Conservation (phyloP, 2,888 invertebrate species). For the Eucera pruinosa region DNA sequence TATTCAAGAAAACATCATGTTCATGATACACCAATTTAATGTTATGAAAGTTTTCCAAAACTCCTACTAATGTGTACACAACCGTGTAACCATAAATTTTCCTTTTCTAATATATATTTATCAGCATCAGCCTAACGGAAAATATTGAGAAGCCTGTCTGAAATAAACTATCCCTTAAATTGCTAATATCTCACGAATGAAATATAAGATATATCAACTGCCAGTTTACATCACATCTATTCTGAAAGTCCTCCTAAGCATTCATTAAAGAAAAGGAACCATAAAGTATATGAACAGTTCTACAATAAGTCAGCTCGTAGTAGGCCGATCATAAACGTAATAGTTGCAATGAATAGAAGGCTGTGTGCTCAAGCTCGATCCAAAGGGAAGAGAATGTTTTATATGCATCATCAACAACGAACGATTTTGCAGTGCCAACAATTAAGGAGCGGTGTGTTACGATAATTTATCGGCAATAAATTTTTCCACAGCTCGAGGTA, state of each 20-base stretch:
- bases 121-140: too few species aligned
- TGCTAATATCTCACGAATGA: background rate
- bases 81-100: too few species aligned
- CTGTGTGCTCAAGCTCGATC: background rate
- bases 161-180: background rate
- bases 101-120: too few species aligned
- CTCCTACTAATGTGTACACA: too few species aligned
- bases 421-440: slow-evolving; percentile 34
- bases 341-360: slow-evolving; percentile 3
- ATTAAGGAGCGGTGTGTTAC: slow-evolving; percentile 49
- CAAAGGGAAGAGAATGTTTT: slow-evolving; percentile 12
- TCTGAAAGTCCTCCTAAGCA: slow-evolving; percentile 4
- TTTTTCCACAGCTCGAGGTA: slow-evolving; percentile 26
- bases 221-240: background rate
- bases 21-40: too few species aligned
- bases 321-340: slow-evolving; percentile 32
- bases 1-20: too few species aligned
- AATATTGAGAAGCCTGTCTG: too few species aligned
- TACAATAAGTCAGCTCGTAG: slow-evolving; percentile 20
- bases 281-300: slow-evolving; percentile 16
- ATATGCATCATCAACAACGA: slow-evolving; percentile 23
- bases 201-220: slow-evolving; percentile 1
- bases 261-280: background rate
- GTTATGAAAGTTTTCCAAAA: too few species aligned
- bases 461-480: slow-evolving; percentile 60